Evolutionary conservation across 2,797 vertebrate species (phyloP).

Genomic region (Scleropages formosus): DNA sequence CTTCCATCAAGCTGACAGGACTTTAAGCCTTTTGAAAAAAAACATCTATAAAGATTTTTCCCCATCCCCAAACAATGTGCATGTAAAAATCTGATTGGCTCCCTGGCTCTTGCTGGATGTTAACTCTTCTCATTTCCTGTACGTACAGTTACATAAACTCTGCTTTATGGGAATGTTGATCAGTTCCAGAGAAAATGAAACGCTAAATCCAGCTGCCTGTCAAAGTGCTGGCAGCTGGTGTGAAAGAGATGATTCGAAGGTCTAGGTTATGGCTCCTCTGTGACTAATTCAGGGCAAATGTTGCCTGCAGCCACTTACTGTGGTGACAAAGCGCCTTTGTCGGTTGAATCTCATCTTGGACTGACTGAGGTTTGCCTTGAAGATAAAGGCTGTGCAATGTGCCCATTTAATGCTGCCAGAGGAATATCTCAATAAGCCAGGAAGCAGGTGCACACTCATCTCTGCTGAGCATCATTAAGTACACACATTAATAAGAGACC

Average conservation of each 20-base stretch:
- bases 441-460: not conserved
- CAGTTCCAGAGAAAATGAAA: not conserved
- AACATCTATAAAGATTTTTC: not conserved
- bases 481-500: constrained; percentile 10
- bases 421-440: not conserved
- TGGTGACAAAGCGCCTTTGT: not conserved
- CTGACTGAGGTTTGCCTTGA: not conserved
- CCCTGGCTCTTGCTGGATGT: not conserved
- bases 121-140: not conserved
- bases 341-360: not conserved
- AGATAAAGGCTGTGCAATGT: not conserved
- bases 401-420: not conserved
- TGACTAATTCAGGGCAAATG: not conserved
- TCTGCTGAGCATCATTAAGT: not conserved
- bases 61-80: not conserved
- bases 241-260: not conserved
- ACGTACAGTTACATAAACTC: constrained; percentile 3
- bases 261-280: not conserved
- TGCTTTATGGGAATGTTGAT: not conserved
- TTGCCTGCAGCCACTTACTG: not conserved
- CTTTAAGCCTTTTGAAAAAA: no score
- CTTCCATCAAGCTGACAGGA: no score
- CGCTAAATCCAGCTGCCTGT: not conserved
- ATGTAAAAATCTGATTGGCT: not conserved
- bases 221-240: not conserved